These are phyloP conservation scores for Pseudomyrmex gracilis DNA, from an alignment of 1,140 invertebrate species.

Conservation along the genomic window DNA sequence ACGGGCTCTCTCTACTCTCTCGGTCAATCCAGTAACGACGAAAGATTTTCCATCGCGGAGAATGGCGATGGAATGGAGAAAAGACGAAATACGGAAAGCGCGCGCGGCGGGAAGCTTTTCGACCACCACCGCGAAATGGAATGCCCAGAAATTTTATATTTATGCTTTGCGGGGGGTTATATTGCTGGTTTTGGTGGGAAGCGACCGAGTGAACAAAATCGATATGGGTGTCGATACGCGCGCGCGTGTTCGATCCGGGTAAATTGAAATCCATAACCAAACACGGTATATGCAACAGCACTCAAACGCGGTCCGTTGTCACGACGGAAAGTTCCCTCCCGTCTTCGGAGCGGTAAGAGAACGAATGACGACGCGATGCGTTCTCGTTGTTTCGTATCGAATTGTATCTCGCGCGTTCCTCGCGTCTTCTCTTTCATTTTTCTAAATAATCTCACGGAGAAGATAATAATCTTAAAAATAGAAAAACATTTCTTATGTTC, in stretches of 20 bases:
- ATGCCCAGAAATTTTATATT: slow-evolving; percentile 58
- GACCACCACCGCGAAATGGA: slow-evolving; percentile 40
- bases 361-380: slow-evolving; percentile 16
- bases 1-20: too few relatives aligned
- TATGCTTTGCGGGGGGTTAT: slow-evolving; percentile 33
- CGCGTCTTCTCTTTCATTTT: neutral
- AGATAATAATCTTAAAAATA: neutral
- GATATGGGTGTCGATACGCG: slow-evolving; percentile 33
- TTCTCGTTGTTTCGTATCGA: neutral
- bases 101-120: slow-evolving; percentile 29
- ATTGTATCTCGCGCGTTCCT: slow-evolving; percentile 9
- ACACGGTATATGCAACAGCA: slow-evolving; percentile 8
- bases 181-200: slow-evolving; percentile 39
- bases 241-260: slow-evolving; percentile 37
- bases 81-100: slow-evolving; percentile 1
- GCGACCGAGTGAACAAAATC: slow-evolving; percentile 49
- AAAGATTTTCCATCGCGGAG: slow-evolving; percentile 47
- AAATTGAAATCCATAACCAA: slow-evolving; percentile 54
- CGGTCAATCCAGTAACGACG: slow-evolving; percentile 3
- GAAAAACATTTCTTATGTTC: neutral
- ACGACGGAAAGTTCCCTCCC: slow-evolving; percentile 38
- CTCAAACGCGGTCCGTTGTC: slow-evolving; percentile 1
- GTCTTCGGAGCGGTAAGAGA: slow-evolving; percentile 24
- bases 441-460: neutral
- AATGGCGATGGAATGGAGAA: slow-evolving; percentile 45